These are phyloP conservation scores for Pterobdella sp. DNA, from an alignment of 2,888 invertebrate genomes.

Conservation along the genomic window DNA sequence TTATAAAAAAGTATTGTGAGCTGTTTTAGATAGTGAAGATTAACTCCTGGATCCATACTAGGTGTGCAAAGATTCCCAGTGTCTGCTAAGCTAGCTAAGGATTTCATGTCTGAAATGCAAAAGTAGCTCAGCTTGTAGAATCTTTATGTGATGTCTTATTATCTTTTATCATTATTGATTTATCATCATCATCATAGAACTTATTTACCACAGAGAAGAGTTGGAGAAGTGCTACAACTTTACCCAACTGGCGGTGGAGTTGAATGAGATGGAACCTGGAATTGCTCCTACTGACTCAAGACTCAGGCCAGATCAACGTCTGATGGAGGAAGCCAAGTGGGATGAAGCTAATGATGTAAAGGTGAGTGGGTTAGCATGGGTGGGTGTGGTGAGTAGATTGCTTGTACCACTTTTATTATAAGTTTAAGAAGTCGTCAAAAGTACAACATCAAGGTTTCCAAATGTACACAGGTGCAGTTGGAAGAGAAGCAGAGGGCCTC, in stretches of 20 bases:
- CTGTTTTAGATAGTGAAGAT: too few species aligned
- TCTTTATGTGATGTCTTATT: background rate
- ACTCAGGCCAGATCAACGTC: conserved; percentile 84
- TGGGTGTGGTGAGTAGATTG: background rate
- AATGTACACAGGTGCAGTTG: conserved; percentile 56
- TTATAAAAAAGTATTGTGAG: too few species aligned
- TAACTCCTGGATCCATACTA: too few species aligned
- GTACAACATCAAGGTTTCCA: background rate
- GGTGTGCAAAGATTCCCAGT: too few species aligned
- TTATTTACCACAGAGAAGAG: conserved; percentile 55
- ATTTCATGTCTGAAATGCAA: background rate
- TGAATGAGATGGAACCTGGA: conserved; percentile 85
- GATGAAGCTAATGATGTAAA: conserved; percentile 70
- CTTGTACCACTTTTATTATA: background rate
- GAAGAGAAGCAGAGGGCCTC: conserved; percentile 89
- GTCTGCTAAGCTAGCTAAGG: too few species aligned
- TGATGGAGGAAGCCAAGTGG: conserved; percentile 61
- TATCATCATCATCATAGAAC: too few species aligned
- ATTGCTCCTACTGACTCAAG: conserved; percentile 92
- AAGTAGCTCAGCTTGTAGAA: background rate
- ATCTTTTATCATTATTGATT: background rate
- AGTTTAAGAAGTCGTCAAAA: too few species aligned
- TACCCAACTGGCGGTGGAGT: conserved; percentile 84
- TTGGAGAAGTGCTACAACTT: conserved; percentile 80
- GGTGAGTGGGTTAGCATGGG: conserved; percentile 33